Conservation (phyloP, 2,888 invertebrate species). For the Auanema freiburgensis region DNA sequence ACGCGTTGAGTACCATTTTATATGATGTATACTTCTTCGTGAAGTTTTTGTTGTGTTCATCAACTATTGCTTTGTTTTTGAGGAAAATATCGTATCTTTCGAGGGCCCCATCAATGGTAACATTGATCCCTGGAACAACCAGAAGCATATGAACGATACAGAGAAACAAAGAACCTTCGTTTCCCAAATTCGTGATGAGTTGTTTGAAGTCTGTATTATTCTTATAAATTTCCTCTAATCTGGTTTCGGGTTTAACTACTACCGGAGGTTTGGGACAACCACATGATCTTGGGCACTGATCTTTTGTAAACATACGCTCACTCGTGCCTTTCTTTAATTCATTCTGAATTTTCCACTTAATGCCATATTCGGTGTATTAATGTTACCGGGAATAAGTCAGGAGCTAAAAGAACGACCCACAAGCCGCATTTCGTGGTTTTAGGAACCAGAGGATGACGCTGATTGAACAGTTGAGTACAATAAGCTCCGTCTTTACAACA, state of each 20-base stretch:
- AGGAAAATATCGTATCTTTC: constrained; percentile 26
- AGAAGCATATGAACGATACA: no score
- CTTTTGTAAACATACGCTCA: neutral
- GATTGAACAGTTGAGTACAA: constrained; percentile 11
- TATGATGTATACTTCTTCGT: constrained; percentile 21
- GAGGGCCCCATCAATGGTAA: constrained; percentile 23
- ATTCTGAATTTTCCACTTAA: neutral
- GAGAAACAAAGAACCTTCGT: no score
- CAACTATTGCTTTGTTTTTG: constrained; percentile 21
- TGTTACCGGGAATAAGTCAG: constrained; percentile 17
- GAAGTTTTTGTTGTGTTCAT: constrained; percentile 29
- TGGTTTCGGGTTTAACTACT: no score
- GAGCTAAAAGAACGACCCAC: constrained; percentile 8
- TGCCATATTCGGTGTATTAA: neutral
- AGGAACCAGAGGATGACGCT: neutral
- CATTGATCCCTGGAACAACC: neutral
- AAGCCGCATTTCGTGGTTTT: constrained; percentile 5
- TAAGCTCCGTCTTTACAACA: constrained; percentile 7
- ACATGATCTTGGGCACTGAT: constrained; percentile 14
- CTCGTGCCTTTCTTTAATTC: neutral
- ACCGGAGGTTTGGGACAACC: neutral
- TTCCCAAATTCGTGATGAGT: no score
- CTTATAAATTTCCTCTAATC: no score
- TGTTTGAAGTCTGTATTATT: no score
- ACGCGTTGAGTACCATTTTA: constrained; percentile 28